phyloP scores from a whole-genome alignment of 1,140 invertebrate genomes.

The Bombus impatiens region DNA sequence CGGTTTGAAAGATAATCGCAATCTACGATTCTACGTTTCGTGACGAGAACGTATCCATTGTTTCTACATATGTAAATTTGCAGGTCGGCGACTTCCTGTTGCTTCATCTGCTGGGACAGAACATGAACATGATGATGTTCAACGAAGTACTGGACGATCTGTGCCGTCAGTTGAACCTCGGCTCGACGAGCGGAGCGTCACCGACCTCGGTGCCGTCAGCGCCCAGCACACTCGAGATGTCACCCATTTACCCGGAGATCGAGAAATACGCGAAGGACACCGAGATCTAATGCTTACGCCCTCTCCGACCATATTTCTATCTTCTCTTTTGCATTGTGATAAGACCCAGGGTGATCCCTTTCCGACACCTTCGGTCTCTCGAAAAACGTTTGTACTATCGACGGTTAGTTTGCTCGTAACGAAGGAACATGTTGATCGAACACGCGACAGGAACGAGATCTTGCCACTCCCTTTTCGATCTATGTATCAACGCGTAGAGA shows the following conservation, averaged over 20 bases:
- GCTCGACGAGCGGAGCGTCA: slow-evolving; percentile 87
- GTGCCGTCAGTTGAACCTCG: slow-evolving; percentile 85
- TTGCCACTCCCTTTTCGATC: slow-evolving; percentile 1
- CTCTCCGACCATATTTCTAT: not conserved
- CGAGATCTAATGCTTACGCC: slow-evolving; percentile 85
- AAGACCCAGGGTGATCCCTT: slow-evolving; percentile 60
- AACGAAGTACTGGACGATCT: slow-evolving; percentile 88
- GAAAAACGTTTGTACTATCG: slow-evolving; percentile 59
- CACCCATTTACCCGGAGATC: slow-evolving; percentile 91
- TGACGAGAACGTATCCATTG: not conserved
- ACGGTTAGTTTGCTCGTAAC: not conserved
- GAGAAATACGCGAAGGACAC: slow-evolving; percentile 90
- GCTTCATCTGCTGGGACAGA: slow-evolving; percentile 91
- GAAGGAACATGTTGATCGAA: not conserved
- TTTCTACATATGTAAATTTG: slow-evolving; percentile 37
- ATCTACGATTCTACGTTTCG: not conserved
- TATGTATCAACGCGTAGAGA: too few relatives aligned
- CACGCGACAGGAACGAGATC: not conserved
- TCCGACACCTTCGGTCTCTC: slow-evolving; percentile 20
- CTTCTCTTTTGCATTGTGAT: slow-evolving; percentile 72
- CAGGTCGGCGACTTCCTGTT: slow-evolving; percentile 93
- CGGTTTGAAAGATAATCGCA: not conserved
- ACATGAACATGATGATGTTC: slow-evolving; percentile 91
- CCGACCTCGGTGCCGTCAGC: slow-evolving; percentile 91
- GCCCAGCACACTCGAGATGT: slow-evolving; percentile 92